Conservation (phyloP, 2,888 invertebrate genomes). For the Apamea monoglypha region DNA sequence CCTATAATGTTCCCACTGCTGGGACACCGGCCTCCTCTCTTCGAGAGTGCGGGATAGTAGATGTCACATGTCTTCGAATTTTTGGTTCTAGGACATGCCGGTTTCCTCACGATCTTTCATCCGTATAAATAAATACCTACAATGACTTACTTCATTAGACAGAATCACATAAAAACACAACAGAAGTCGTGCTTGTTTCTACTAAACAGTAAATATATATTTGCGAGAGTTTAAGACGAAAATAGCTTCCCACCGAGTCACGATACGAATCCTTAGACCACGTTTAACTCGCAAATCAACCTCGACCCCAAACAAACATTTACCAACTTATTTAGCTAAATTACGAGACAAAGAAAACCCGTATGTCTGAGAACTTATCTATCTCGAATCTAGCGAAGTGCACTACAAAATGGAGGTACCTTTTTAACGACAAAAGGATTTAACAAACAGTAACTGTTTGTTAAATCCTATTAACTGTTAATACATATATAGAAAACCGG, state of each 20-base stretch:
- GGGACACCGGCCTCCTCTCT: too few species aligned
- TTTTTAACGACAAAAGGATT: background rate
- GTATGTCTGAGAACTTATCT: conserved; percentile 23
- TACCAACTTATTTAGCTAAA: conserved; percentile 35
- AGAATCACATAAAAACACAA: background rate
- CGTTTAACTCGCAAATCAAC: conserved; percentile 37
- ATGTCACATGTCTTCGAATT: too few species aligned
- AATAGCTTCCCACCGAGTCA: background rate
- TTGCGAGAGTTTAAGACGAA: conserved; percentile 9
- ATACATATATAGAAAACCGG: too few species aligned
- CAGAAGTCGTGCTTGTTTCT: too few species aligned
- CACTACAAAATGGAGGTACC: conserved; percentile 11
- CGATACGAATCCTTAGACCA: conserved; percentile 1
- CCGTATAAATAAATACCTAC: background rate
- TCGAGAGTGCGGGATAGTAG: too few species aligned
- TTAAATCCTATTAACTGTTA: too few species aligned
- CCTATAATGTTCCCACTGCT: too few species aligned
- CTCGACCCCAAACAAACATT: conserved; percentile 31
- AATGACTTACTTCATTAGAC: too few species aligned
- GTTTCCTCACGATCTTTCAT: background rate
- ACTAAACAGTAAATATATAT: background rate
- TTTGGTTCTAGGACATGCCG: background rate
- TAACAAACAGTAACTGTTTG: too few species aligned
- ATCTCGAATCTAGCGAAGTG: conserved; percentile 22
- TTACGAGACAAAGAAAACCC: conserved; percentile 38